phyloP scores from a whole-genome alignment of 2,797 vertebrate species.

The Propithecus deckenii region DNA sequence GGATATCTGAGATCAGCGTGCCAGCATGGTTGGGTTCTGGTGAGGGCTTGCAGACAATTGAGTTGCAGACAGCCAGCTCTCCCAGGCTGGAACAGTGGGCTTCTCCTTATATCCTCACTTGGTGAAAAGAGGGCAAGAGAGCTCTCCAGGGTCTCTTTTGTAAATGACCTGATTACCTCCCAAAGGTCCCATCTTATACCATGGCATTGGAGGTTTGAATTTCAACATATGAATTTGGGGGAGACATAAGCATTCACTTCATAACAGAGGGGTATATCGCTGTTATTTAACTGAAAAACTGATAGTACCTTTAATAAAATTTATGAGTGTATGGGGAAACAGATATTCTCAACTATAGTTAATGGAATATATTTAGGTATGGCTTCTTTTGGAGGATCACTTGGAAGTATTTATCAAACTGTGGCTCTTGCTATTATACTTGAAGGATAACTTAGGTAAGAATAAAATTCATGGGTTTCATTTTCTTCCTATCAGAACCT shows the following conservation, averaged over 20 bases:
- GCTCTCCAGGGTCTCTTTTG: not conserved
- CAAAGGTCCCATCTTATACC: not conserved
- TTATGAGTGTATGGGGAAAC: not conserved
- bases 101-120: not conserved
- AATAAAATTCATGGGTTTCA: slow-evolving; percentile 6
- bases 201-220: not conserved
- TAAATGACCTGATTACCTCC: not conserved
- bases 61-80: not conserved
- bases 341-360: not conserved
- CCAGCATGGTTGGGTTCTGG: not conserved
- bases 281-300: slow-evolving; percentile 12
- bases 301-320: not conserved
- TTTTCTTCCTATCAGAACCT: not conserved
- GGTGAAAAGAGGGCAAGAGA: not conserved
- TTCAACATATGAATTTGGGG: not conserved
- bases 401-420: not conserved
- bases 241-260: not conserved
- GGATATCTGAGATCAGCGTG: not conserved
- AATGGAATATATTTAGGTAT: not conserved
- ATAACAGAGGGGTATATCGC: not conserved
- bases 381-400: slow-evolving; percentile 9
- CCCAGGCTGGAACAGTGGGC: not conserved
- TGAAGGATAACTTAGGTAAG: not conserved
- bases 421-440: not conserved
- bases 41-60: not conserved